Base-by-base conservation (phyloP, 1,140 invertebrate genomes). In the Macrobrachium nipponense region DNA sequence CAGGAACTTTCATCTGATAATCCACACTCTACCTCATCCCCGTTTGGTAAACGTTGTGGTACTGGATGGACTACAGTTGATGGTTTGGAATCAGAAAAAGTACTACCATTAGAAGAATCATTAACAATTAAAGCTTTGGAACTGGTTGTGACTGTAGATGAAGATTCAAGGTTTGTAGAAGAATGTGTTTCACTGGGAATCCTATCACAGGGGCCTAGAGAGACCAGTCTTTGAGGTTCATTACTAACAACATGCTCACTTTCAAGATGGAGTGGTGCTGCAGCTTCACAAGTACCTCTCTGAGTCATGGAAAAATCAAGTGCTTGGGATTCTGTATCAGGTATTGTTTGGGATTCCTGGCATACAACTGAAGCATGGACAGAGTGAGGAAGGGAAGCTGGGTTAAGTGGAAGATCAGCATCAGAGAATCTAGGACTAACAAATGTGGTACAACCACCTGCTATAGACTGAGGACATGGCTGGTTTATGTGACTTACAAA, bases 161-260 rank as follows among this genome's bases (percentile, higher is more conserved):
- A 73, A 44, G 72, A 73, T 44, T 73, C 36, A 44, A 18, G 6
- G 44, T 76, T 76, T n/a, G 51, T 44, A 76, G 73, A 59, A 15
- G 59, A 58, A 20, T 76, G 73, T 20, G 44, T 58, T 58, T 76
- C 73, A 76, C n/a, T 23, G 51, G 73, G 44, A 20, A 58, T 76
- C 73, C 59, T 58, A 44, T 58, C 73, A 58, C 8, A 20, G 36
- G 11, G 73, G 44, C 8, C 17, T n/a, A 10, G 15, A 10, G 73
- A 73, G 36, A 14, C 18, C 20, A 23, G 66, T 23, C 66, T 23
- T 36, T 15, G 66, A 14, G 66, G 12, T 76, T 44, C 43, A n/a
- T 23, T 11, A 58, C 18, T 44, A 58, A 20, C 44, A 44, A 58
- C 7, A 76, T 44, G 36, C 73, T 58, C 7, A 58, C 12, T 23